Conservation (phyloP, 2,888 invertebrate genomes). For the Acrocyrtus sp. region DNA sequence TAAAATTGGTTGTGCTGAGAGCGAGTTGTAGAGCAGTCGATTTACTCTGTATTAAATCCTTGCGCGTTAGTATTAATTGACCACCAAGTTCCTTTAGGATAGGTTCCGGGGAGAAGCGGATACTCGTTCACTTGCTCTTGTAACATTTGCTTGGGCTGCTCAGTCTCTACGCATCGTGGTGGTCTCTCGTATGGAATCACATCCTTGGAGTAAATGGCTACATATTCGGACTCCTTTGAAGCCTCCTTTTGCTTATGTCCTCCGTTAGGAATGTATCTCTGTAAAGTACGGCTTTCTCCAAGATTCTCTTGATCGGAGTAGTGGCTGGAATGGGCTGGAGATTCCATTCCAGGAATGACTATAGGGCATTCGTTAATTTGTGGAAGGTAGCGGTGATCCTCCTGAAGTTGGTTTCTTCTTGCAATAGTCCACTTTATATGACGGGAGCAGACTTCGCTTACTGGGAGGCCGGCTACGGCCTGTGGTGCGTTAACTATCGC, state of each 20-base stretch:
- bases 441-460: slow-evolving; percentile 1
- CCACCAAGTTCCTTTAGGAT: slow-evolving; percentile 15
- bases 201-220: slow-evolving; percentile 10
- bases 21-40: no score
- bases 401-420: slow-evolving; percentile 12
- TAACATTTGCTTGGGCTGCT: neutral
- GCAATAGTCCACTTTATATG: slow-evolving; percentile 27
- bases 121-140: neutral
- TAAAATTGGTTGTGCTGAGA: neutral
- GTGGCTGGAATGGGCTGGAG: neutral
- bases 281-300: slow-evolving; percentile 10
- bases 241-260: neutral
- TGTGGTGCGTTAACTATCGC: slow-evolving; percentile 5
- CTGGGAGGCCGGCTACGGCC: slow-evolving; percentile 1
- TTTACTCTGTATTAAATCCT: slow-evolving; percentile 17
- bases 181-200: slow-evolving; percentile 9
- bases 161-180: slow-evolving; percentile 3
- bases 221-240: slow-evolving; percentile 11
- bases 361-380: slow-evolving; percentile 22
- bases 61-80: slow-evolving; percentile 18
- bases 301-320: neutral
- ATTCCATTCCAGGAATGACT: slow-evolving; percentile 13
- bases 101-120: neutral
- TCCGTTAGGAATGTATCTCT: neutral
- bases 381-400: slow-evolving; percentile 19